These are phyloP conservation scores for Pogonognathellus flavescens DNA, from an alignment of 1,140 invertebrate genomes.

Conservation along the genomic window DNA sequence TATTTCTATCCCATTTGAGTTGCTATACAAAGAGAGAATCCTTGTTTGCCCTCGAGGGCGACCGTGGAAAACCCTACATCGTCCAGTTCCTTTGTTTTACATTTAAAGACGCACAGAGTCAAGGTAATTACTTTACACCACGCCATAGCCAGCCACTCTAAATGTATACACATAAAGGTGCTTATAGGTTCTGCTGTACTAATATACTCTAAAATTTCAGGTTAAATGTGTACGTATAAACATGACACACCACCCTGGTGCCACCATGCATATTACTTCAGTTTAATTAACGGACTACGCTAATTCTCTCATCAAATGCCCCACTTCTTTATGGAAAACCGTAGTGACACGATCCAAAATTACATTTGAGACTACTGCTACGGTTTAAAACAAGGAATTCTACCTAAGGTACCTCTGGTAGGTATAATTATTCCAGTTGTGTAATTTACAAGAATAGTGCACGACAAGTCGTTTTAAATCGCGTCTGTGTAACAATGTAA, in stretches of 20 bases:
- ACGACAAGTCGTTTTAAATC: not conserved
- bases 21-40: not conserved
- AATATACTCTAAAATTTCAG: not conserved
- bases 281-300: too few relatives aligned
- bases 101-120: not conserved
- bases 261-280: too few relatives aligned
- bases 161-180: not conserved
- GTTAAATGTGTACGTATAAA: not conserved
- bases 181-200: not conserved
- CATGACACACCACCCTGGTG: too few relatives aligned
- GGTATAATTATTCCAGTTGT: too few relatives aligned
- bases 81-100: not conserved
- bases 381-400: too few relatives aligned
- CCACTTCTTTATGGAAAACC: too few relatives aligned
- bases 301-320: too few relatives aligned
- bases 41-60: not conserved
- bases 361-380: too few relatives aligned
- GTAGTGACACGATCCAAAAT: too few relatives aligned
- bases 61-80: conserved; percentile 7
- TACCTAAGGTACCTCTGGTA: too few relatives aligned
- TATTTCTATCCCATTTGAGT: not conserved
- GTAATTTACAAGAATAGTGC: not conserved
- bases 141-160: not conserved
- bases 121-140: not conserved
- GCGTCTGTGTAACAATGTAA: not conserved